Conservation (phyloP, 2,113 vertebrate species). For the Platichthys flesus region DNA sequence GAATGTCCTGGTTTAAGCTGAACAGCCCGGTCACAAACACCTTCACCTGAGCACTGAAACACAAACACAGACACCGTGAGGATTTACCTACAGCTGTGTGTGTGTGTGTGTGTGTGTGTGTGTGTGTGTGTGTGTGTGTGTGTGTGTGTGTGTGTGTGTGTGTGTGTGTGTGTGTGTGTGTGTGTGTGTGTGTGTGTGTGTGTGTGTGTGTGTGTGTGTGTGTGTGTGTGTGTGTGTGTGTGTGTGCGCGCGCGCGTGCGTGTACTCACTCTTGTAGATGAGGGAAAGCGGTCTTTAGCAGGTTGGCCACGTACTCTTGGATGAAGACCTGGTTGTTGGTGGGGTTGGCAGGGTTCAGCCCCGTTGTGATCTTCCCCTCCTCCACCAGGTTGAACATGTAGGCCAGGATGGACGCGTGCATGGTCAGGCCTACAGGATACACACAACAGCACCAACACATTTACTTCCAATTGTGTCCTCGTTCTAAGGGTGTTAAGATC, state of each 20-base stretch:
- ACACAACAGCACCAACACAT: neutral
- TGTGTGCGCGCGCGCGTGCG: neutral
- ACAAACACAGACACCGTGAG: neutral
- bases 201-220: neutral
- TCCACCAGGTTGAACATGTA: conserved; percentile 99
- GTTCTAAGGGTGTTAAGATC: neutral
- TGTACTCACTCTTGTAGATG: conserved; percentile 95
- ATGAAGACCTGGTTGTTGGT: conserved; percentile 96
- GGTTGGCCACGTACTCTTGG: conserved; percentile 98
- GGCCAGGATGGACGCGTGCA: conserved; percentile 98
- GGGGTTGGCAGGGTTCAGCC: conserved; percentile 88
- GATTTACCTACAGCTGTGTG: conserved; percentile 47
- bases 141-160: too few relatives aligned
- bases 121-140: too few relatives aligned
- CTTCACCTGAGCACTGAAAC: conserved; percentile 95
- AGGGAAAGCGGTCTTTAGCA: conserved; percentile 98
- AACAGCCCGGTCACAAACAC: conserved; percentile 99
- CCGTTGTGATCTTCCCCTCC: conserved; percentile 95
- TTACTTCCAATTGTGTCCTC: neutral
- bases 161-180: too few relatives aligned
- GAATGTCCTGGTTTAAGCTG: conserved; percentile 99
- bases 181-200: neutral
- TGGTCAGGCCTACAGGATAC: conserved; percentile 88
- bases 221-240: neutral
- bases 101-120: neutral